Conservation (phyloP, 2,113 vertebrate species). For the Zosterops hypoxanthus region DNA sequence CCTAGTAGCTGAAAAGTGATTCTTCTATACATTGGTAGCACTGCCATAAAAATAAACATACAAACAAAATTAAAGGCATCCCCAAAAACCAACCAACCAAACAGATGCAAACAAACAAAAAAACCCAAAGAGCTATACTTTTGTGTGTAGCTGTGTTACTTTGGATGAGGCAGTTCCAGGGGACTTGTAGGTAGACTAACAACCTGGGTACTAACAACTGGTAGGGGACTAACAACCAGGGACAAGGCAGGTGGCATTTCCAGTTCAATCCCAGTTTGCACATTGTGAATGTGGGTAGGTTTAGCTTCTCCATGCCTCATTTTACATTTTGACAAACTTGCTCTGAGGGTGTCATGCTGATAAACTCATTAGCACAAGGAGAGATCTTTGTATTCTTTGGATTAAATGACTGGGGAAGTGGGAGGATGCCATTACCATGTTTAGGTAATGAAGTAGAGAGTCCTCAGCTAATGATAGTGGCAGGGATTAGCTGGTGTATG, state of each 20-base stretch:
- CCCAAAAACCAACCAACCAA: not conserved
- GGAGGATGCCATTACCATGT: not conserved
- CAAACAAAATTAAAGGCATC: not conserved
- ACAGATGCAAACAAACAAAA: not conserved
- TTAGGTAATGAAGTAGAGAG: not conserved
- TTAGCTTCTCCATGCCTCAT: not conserved
- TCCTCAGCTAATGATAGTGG: not conserved
- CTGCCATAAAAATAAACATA: not conserved
- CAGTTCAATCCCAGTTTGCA: not conserved
- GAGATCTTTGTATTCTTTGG: not conserved
- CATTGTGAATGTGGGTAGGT: not conserved
- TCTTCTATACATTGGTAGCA: not conserved
- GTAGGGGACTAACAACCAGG: not conserved
- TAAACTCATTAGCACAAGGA: not conserved
- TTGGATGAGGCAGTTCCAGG: not conserved
- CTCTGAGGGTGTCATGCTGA: not conserved
- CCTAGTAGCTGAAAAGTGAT: not conserved
- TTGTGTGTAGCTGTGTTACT: not conserved
- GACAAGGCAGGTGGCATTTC: not conserved
- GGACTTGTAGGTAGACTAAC: too few species aligned
- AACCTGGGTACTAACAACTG: too few species aligned
- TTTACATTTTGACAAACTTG: not conserved
- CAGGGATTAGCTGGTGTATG: not conserved
- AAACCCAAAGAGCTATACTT: fast-evolving
- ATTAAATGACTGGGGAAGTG: not conserved